These are phyloP conservation scores for Chloroclystis v-ata DNA, from an alignment of 2,888 invertebrate genomes.

Conservation along the genomic window DNA sequence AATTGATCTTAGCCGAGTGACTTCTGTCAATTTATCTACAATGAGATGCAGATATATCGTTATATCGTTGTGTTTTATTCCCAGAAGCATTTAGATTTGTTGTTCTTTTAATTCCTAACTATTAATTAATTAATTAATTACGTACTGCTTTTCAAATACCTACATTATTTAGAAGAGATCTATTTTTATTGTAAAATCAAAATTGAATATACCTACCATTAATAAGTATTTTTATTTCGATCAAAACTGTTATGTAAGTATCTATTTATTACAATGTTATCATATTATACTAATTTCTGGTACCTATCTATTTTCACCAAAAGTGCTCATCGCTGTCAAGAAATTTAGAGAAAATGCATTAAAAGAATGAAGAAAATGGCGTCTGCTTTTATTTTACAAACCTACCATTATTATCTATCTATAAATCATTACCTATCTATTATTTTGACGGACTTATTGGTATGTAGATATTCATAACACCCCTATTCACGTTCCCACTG, in stretches of 20 bases:
- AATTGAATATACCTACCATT: slow-evolving; percentile 56
- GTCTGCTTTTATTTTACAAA: slow-evolving; percentile 43
- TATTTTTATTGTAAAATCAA: slow-evolving; percentile 77
- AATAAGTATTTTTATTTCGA: slow-evolving; percentile 53
- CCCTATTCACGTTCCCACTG: no score
- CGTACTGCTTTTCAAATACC: slow-evolving; percentile 75
- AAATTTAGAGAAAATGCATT: slow-evolving; percentile 79
- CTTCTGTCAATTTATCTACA: slow-evolving; percentile 76
- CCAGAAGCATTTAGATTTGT: slow-evolving; percentile 71
- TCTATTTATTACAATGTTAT: slow-evolving; percentile 44
- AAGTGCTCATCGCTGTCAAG: slow-evolving; percentile 85
- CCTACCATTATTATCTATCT: no score
- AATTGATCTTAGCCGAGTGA: slow-evolving; percentile 72
- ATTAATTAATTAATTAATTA: slow-evolving; percentile 29
- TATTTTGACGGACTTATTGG: no score
- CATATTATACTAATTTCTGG: slow-evolving; percentile 71
- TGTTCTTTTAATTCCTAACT: slow-evolving; percentile 66
- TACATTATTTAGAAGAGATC: slow-evolving; percentile 78
- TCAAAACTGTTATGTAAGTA: slow-evolving; percentile 56
- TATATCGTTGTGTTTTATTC: slow-evolving; percentile 62
- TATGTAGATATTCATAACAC: no score
- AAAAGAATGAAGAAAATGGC: slow-evolving; percentile 74
- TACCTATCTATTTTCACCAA: slow-evolving; percentile 81
- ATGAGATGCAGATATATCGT: slow-evolving; percentile 49
- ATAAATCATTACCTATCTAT: no score